phyloP scores from a whole-genome alignment of 2,113 vertebrate species.

The pig (Sus scrofa) region T2T-Sscrofa CM000818.6:129621501-129622000 shows the following conservation, averaged over 20 bases:
- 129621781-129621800: constrained; percentile 56
- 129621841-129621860: not conserved
- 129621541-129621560: not conserved
- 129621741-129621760: constrained; percentile 10
- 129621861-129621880: constrained; percentile 81
- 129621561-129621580: not conserved
- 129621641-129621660: constrained; percentile 48
- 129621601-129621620: not conserved
- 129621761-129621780: constrained; percentile 54
- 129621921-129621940: constrained; percentile 84
- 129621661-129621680: not conserved
- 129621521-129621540: not conserved
- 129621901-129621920: not conserved
- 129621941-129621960: constrained; percentile 88
- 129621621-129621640: not conserved
- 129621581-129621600: not conserved
- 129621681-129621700: constrained; percentile 29
- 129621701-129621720: constrained; percentile 22
- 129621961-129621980: constrained; percentile 90
- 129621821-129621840: not conserved
- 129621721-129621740: not conserved
- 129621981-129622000: constrained; percentile 89
- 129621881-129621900: constrained; percentile 82
- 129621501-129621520: not conserved
- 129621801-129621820: constrained; percentile 50